These are phyloP conservation scores for Centropyge bicolor DNA, from an alignment of 2,797 vertebrate species.

Conservation along the genomic window DNA sequence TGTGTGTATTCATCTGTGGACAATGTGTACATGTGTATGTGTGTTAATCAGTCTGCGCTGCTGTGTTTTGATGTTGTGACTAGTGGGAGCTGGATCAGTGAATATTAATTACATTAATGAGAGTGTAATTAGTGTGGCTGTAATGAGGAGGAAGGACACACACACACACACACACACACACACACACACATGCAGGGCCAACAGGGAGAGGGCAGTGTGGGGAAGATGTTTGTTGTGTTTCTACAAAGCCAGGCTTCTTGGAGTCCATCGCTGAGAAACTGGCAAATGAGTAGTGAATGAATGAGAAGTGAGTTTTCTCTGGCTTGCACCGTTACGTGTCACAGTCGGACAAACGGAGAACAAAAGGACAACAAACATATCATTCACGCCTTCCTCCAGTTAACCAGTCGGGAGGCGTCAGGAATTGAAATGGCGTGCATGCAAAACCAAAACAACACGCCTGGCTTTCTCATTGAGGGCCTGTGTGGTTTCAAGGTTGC, in stretches of 20 bases:
- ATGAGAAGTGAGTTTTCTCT: conserved; percentile 33
- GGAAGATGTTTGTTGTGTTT: conserved; percentile 71
- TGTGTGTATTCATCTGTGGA: conserved; percentile 70
- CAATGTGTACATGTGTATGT: conserved; percentile 72
- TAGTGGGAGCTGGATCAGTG: conserved; percentile 84
- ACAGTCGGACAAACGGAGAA: conserved; percentile 13
- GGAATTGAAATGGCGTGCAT: conserved; percentile 40
- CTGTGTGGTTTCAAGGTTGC: conserved; percentile 52
- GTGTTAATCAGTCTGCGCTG: conserved; percentile 75
- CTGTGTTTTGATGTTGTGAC: conserved; percentile 84
- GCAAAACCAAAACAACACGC: conserved; percentile 44
- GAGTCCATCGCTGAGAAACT: conserved; percentile 50
- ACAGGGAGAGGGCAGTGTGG: conserved; percentile 67
- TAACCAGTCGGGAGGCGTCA: conserved; percentile 39
- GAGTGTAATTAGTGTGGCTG: conserved; percentile 84
- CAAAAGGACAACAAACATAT: conserved; percentile 41
- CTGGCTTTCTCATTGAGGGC: conserved; percentile 19
- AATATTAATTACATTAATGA: conserved; percentile 87
- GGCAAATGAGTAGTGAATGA: conserved; percentile 59
- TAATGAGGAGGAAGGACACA: conserved; percentile 72
- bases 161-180: conserved; percentile 31
- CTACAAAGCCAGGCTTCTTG: conserved; percentile 48
- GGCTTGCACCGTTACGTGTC: conserved; percentile 25
- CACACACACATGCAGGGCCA: conserved; percentile 54
- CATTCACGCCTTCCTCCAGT: conserved; percentile 36